Evolutionary conservation across 2,113 vertebrate genomes (phyloP), one percentile per base, ranked within the genome.

Genomic region (Fulica atra): DNA sequence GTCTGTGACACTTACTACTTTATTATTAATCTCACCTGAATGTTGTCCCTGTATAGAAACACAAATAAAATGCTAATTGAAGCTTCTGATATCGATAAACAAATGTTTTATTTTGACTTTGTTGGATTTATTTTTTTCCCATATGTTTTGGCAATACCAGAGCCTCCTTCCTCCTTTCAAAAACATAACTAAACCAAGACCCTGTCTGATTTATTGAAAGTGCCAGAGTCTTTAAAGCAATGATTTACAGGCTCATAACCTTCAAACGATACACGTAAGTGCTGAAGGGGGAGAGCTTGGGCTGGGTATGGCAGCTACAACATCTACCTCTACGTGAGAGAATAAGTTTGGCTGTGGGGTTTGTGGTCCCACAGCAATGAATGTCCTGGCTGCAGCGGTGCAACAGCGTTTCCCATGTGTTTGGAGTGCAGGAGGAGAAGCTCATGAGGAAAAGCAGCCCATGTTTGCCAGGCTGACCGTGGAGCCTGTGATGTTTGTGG

Each of bases 31-130:
- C 66, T 93, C 48, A 89, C 73, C 61, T 95, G 76, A 88, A 46
- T 73, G 29, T 82, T 9, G 2, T 80, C 71, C 51, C 31, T 73
- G 13, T 59, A 42, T 86, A 54, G 60, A 89, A 89, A 82, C 29
- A 82, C 57, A 92, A 86, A 90, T 73, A 89, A 94, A 96, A 63
- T 64, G 26, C 51, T 90, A 24, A 16, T 60, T 92, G 26, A 86
- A 23, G 28, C 59, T 86, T 90, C 71, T 79, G 69, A 23, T 82
- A 36, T 13, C 53, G 69, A 53, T 77, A 90, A 84, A 63, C 13
- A 50, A 66, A 59, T 70, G 8, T 3, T 6, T 13, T 78, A 46
- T 80, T 82, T 77, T 87, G 23, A 60, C 36, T 63, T 53, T 7
- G 38, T 76, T 81, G 48, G 11, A 15, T 11, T 54, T 48, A 46